A percentile compares a stretch with the other conserved stretches of the same genome.
These are phyloP conservation scores for Lithosia quadra DNA, from an alignment of 2,888 invertebrate species.

Conservation along the genomic window DNA sequence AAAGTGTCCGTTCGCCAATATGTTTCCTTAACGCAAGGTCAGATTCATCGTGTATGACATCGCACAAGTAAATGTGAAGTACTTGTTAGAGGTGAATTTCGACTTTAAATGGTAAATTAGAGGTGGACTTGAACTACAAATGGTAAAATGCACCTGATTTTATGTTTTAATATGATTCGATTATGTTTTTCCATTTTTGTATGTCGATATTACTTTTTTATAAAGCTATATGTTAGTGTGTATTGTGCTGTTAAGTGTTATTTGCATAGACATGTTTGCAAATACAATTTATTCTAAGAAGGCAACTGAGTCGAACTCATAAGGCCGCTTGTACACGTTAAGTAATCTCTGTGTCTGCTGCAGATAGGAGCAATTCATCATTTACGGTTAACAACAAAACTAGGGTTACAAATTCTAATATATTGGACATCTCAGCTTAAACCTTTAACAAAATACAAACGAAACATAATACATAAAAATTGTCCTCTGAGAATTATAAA, in stretches of 20 bases:
- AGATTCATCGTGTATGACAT: constrained; percentile 97
- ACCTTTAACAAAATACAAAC: no score
- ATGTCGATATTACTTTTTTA: constrained; percentile 2
- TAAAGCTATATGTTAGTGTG: not conserved
- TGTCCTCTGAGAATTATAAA: no score
- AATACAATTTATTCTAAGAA: constrained; percentile 5
- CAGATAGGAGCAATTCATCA: no score
- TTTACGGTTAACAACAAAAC: no score
- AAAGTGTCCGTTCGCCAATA: constrained; percentile 7
- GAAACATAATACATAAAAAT: no score
- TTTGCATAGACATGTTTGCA: not conserved
- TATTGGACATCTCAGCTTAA: no score
- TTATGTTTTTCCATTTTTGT: constrained; percentile 4
- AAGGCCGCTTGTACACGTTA: not conserved
- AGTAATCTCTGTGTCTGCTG: no score
- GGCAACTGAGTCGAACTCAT: not conserved
- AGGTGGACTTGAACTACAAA: constrained; percentile 94
- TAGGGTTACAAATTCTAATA: no score
- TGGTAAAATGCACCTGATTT: constrained; percentile 7
- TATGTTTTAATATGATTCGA: not conserved
- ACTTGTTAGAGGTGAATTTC: constrained; percentile 95
- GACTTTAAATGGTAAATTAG: constrained; percentile 87
- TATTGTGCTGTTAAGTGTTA: not conserved
- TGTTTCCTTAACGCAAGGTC: constrained; percentile 64
- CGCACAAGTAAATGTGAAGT: constrained; percentile 96